Percentiles rank a stretch among this genome's conserved stretches.
Evolutionary conservation across 2,113 vertebrate genomes (phyloP).

Genomic region (Axis porcinus): DNA sequence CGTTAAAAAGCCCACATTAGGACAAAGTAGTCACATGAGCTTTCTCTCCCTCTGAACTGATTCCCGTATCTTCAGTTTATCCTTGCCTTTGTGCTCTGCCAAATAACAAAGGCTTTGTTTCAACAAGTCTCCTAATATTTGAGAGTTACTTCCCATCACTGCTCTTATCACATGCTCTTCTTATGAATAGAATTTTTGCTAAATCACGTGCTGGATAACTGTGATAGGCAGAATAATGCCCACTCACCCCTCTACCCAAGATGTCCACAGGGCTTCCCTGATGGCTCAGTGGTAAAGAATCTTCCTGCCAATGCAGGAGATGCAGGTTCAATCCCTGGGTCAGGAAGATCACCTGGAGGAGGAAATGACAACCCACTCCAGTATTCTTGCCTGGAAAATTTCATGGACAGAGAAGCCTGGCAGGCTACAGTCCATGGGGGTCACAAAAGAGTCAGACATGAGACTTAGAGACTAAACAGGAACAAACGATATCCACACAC

Average conservation of each 20-base stretch:
- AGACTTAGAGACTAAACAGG: not conserved
- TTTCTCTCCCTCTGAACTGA: conserved; percentile 19
- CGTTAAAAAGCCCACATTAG: not conserved
- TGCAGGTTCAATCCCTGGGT: rapidly evolving
- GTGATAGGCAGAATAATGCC: not conserved
- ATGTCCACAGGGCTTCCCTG: not conserved
- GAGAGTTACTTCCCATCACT: not conserved
- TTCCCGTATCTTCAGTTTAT: conserved; percentile 3
- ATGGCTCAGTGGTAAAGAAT: not conserved
- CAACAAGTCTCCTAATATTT: conserved; percentile 47
- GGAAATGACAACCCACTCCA: not conserved
- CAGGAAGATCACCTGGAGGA: not conserved
- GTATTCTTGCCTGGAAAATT: not conserved
- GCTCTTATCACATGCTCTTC: not conserved
- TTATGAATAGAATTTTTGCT: not conserved
- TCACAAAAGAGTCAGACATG: not conserved
- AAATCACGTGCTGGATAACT: not conserved
- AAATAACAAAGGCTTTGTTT: conserved; percentile 65
- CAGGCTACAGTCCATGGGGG: not conserved
- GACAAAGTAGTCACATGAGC: conserved; percentile 20
- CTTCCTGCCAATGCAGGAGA: not conserved
- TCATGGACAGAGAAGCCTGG: not conserved
- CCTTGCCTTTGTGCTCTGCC: conserved; percentile 53
- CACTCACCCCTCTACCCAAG: not conserved
- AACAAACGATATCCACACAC: not conserved